phyloP scores from a whole-genome alignment of 2,113 vertebrate genomes.

The Boulengeromyrus knoepffleri region DNA sequence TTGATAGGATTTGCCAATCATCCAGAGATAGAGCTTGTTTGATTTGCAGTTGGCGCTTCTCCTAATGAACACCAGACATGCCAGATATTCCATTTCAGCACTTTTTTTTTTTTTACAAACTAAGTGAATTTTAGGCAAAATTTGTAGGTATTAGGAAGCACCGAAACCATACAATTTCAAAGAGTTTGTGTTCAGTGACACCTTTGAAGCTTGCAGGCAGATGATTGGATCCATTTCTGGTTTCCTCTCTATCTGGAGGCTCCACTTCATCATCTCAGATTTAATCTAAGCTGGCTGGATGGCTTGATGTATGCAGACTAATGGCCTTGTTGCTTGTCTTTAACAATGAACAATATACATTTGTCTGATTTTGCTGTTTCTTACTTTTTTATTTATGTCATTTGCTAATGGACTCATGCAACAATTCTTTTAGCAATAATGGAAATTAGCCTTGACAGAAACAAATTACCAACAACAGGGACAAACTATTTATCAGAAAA shows the following conservation, averaged over 20 bases:
- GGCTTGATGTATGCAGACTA: background rate
- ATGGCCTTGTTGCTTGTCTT: background rate
- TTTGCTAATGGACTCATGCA: background rate
- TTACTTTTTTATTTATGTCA: background rate
- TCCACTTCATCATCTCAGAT: background rate
- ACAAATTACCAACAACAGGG: background rate
- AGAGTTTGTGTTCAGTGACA: background rate
- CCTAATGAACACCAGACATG: slow-evolving; percentile 9
- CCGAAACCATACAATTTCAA: background rate
- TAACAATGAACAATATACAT: background rate
- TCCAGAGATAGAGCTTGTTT: slow-evolving; percentile 27
- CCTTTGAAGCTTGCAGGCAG: background rate
- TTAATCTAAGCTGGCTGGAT: background rate
- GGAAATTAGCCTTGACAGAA: background rate
- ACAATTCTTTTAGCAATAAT: background rate
- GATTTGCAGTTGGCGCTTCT: slow-evolving; percentile 1
- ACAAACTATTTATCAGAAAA: background rate
- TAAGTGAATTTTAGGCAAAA: background rate
- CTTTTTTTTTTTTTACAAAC: background rate
- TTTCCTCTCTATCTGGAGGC: background rate
- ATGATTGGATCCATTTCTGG: background rate
- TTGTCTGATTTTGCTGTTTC: background rate
- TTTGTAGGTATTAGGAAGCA: background rate
- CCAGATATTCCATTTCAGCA: background rate
- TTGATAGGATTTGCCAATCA: slow-evolving; percentile 46